These are phyloP conservation scores for Scelioninae gen. 2 DNA, from an alignment of 2,888 invertebrate species.

Conservation along the genomic window DNA sequence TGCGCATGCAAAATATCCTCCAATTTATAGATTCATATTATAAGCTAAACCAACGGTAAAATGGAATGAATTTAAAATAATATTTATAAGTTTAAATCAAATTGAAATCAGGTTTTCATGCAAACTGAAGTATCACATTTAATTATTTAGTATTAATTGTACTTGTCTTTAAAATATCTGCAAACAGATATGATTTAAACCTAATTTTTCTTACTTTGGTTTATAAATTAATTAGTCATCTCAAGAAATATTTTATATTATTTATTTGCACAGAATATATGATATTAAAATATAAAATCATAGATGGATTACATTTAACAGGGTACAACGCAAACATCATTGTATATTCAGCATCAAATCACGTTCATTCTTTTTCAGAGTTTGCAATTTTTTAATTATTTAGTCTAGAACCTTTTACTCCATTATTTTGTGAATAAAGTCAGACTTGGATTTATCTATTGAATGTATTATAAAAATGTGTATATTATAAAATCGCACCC, in stretches of 20 bases:
- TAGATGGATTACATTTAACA: conserved; percentile 37
- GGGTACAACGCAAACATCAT: conserved; percentile 28
- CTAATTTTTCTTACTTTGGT: conserved; percentile 4
- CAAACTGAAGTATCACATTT: conserved; percentile 6
- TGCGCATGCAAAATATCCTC: conserved; percentile 67
- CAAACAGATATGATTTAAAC: conserved; percentile 20
- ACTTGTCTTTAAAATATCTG: conserved; percentile 2
- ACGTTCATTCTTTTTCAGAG: conserved; percentile 20
- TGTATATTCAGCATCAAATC: conserved; percentile 16
- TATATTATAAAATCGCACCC: too few species aligned
- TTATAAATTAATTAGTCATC: too few species aligned
- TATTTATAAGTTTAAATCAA: conserved; percentile 6
- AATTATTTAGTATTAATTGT: conserved; percentile 23
- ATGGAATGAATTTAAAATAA: conserved; percentile 27
- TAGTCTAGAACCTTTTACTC: conserved; percentile 21
- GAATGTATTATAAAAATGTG: background rate
- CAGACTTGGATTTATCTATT: conserved; percentile 37
- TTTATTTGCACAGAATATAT: conserved; percentile 10
- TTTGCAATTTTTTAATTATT: conserved; percentile 18
- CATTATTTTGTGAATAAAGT: conserved; percentile 27
- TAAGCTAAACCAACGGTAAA: conserved; percentile 13
- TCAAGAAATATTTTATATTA: background rate
- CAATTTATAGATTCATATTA: conserved; percentile 26
- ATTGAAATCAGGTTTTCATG: conserved; percentile 3
- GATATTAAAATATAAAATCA: conserved; percentile 23